Evolutionary conservation across 2,113 vertebrate species (phyloP).

Genomic region (Triplophysa siluroides): DNA sequence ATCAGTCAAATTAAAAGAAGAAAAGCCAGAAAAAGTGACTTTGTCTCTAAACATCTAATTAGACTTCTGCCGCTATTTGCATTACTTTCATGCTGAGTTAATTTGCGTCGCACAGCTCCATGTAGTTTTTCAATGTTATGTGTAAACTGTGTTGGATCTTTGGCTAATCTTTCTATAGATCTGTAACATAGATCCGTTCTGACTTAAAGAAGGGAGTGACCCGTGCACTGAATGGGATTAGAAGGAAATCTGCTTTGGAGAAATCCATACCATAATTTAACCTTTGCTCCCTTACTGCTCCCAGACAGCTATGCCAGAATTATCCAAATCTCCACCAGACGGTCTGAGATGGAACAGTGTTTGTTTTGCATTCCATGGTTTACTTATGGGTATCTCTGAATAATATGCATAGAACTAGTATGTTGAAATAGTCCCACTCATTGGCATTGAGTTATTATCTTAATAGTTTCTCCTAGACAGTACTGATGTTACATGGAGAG

Average conservation of each 20-base stretch:
- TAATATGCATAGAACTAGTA: neutral
- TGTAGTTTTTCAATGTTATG: neutral
- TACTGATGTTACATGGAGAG: too few species aligned
- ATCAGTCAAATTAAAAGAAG: constrained; percentile 52
- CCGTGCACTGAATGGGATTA: constrained; percentile 45
- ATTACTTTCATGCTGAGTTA: neutral
- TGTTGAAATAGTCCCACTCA: neutral
- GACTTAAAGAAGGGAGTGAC: constrained; percentile 42
- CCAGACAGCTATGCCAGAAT: constrained; percentile 63
- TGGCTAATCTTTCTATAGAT: constrained; percentile 42
- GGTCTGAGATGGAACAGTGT: constrained; percentile 23
- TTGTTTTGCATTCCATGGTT: constrained; percentile 65
- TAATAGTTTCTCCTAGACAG: too few species aligned
- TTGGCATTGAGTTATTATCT: too few species aligned
- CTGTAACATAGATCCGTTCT: neutral
- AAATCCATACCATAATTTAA: constrained; percentile 72
- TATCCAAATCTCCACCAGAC: constrained; percentile 62
- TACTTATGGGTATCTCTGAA: constrained; percentile 67
- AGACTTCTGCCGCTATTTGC: constrained; percentile 26
- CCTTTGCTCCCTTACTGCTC: constrained; percentile 67
- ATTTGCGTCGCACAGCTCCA: neutral
- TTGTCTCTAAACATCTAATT: constrained; percentile 17
- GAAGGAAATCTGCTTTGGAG: constrained; percentile 60
- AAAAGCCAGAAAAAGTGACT: constrained; percentile 42
- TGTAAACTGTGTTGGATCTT: constrained; percentile 28